These are phyloP conservation scores for Drymodes brunneopygia DNA, from an alignment of 2,113 vertebrate genomes.

Conservation along the genomic window DNA sequence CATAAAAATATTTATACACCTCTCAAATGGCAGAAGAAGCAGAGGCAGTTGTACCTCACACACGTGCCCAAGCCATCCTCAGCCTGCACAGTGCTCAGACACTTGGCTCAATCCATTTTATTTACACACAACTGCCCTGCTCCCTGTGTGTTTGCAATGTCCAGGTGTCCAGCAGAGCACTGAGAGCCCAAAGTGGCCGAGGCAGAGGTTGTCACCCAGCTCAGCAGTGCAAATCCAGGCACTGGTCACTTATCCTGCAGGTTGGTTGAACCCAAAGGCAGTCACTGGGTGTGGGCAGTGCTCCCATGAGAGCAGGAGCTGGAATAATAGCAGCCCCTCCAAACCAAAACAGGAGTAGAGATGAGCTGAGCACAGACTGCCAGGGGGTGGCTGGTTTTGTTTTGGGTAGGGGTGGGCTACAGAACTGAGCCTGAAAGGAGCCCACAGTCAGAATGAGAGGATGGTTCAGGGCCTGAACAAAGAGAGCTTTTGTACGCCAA, in stretches of 20 bases:
- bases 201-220: not conserved
- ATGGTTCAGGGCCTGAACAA: not conserved
- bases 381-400: not conserved
- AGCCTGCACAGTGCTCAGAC: not conserved
- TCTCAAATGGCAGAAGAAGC: not conserved
- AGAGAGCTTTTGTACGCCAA: not conserved
- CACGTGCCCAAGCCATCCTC: accelerated
- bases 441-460: not conserved
- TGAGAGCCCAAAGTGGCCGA: not conserved
- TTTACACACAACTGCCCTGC: not conserved
- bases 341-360: slow-evolving; percentile 5
- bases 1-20: not conserved
- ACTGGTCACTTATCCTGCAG: accelerated
- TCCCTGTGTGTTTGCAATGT: not conserved
- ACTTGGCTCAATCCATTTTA: not conserved
- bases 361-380: not conserved
- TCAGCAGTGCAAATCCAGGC: not conserved
- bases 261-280: not conserved
- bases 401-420: not conserved
- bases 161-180: not conserved
- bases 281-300: not conserved
- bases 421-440: not conserved
- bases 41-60: not conserved
- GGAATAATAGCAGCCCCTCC: slow-evolving; percentile 18
- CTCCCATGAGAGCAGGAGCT: not conserved